These are phyloP conservation scores for Heliothis peltigera DNA, from an alignment of 2,888 invertebrate genomes.

Conservation along the genomic window DNA sequence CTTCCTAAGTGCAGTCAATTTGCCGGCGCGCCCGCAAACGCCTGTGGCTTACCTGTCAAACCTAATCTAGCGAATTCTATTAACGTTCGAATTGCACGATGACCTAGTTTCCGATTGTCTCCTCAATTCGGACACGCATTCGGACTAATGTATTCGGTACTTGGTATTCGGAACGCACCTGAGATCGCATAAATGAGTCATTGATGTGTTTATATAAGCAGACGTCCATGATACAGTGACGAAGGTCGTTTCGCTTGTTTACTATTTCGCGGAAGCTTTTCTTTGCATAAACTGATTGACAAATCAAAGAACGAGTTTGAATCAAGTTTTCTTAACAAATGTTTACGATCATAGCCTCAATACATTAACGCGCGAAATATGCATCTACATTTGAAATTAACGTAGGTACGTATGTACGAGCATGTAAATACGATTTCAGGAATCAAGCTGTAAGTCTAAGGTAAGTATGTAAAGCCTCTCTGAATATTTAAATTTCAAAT, in stretches of 20 bases:
- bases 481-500: conserved; percentile 51
- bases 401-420: too few species aligned
- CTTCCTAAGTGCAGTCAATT: conserved; percentile 31
- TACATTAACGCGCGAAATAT: neutral
- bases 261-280: conserved; percentile 41
- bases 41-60: conserved; percentile 45
- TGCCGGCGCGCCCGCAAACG: conserved; percentile 23
- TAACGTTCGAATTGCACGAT: conserved; percentile 55
- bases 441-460: conserved; percentile 2
- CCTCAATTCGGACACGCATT: conserved; percentile 61
- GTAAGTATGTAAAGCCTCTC: conserved; percentile 20
- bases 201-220: conserved; percentile 59
- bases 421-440: conserved; percentile 26
- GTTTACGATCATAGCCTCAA: neutral
- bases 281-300: conserved; percentile 37
- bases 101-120: conserved; percentile 64
- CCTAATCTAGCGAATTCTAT: conserved; percentile 57
- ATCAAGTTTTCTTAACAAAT: conserved; percentile 13
- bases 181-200: conserved; percentile 62
- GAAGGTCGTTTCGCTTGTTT: conserved; percentile 41
- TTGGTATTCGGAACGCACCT: conserved; percentile 62
- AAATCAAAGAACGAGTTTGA: conserved; percentile 18
- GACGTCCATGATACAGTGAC: conserved; percentile 50
- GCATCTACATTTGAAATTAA: too few species aligned
- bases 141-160: conserved; percentile 54